Percentiles rank a stretch among this genome's conserved stretches.
Conservation (phyloP, 2,797 vertebrate genomes). For the Perdix hodgsoniae region DNA sequence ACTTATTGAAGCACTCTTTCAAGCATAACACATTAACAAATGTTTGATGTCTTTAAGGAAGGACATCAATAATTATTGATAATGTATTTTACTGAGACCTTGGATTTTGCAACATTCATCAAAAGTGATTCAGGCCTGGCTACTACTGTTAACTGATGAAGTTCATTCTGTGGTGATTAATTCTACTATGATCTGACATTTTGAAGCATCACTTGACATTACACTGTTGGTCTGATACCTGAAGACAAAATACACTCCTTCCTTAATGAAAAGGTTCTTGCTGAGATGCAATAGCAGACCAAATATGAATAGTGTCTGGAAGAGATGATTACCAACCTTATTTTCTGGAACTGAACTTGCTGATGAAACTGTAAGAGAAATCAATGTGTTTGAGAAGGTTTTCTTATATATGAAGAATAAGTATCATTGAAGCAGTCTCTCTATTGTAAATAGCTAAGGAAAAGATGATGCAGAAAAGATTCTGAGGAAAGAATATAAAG, state of each 20-base stretch:
- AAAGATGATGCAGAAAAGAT: neutral
- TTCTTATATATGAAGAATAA: neutral
- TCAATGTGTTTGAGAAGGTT: neutral
- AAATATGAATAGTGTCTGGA: neutral
- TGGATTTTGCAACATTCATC: neutral
- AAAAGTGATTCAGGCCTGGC: neutral
- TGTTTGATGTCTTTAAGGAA: conserved; percentile 8
- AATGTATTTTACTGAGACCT: conserved; percentile 11
- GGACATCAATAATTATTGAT: neutral
- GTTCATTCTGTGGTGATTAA: neutral
- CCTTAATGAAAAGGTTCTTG: neutral
- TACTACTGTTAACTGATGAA: neutral
- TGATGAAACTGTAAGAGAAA: neutral
- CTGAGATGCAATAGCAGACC: neutral
- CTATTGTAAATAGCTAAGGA: neutral
- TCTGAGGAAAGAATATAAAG: neutral
- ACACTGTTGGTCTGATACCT: neutral
- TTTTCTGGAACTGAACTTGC: neutral
- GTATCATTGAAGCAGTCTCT: neutral
- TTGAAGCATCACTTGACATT: neutral
- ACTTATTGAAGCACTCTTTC: neutral
- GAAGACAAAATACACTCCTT: neutral
- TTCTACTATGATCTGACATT: neutral
- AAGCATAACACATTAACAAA: neutral
- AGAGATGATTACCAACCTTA: neutral